These are phyloP conservation scores for Bryconaethiops microstoma DNA, from an alignment of 2,797 vertebrate species.

Conservation along the genomic window DNA sequence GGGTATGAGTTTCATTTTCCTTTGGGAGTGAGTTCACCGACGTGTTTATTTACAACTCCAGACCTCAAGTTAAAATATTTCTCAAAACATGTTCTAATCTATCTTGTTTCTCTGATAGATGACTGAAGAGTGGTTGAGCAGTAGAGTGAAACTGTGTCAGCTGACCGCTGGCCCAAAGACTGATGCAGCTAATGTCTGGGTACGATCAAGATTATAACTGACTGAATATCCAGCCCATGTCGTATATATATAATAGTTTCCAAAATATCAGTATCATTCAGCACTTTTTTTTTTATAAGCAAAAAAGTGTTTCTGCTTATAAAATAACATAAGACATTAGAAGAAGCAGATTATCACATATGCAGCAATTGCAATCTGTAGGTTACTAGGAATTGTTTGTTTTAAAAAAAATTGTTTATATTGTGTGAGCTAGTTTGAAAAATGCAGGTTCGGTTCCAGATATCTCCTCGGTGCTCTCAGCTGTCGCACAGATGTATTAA, in stretches of 20 bases:
- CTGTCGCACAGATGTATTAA: too few relatives aligned
- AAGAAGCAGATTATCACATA: too few relatives aligned
- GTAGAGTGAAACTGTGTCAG: constrained; percentile 66
- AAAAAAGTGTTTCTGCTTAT: too few relatives aligned
- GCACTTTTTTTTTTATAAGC: too few relatives aligned
- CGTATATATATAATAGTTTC: background rate
- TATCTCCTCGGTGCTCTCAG: too few relatives aligned
- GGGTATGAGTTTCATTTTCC: background rate
- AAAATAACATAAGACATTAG: too few relatives aligned
- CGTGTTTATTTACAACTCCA: background rate
- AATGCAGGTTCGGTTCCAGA: too few relatives aligned
- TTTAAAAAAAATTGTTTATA: too few relatives aligned
- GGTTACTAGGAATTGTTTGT: too few relatives aligned
- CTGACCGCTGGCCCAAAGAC: constrained; percentile 52
- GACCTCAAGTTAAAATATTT: background rate
- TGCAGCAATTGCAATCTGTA: too few relatives aligned
- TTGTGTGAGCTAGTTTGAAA: too few relatives aligned
- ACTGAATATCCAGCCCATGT: background rate
- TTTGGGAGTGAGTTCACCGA: background rate
- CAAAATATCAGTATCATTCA: too few relatives aligned
- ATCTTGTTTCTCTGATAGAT: constrained; percentile 56
- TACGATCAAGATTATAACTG: constrained; percentile 24
- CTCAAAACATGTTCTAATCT: background rate
- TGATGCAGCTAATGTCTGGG: constrained; percentile 22
- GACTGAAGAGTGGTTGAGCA: constrained; percentile 72